Conservation (phyloP, 2,113 vertebrate genomes). For the Gadus chalcogrammus region DNA sequence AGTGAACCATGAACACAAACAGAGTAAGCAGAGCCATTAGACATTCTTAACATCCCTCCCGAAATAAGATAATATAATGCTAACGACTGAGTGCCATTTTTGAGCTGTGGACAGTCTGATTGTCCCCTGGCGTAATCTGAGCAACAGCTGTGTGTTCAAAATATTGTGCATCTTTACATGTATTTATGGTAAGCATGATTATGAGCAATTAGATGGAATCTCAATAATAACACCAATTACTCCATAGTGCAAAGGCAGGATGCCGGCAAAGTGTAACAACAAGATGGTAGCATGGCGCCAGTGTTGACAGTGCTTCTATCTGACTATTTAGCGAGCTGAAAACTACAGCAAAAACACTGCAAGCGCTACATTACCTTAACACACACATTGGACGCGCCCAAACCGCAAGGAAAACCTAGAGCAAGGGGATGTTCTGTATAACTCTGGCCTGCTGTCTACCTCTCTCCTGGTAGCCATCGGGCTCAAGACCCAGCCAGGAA, state of each 20-base stretch:
- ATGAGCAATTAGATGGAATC: constrained; percentile 39
- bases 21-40: neutral
- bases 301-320: too few relatives aligned
- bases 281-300: neutral
- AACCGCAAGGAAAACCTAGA: too few relatives aligned
- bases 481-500: neutral
- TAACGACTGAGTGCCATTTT: neutral
- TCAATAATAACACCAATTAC: constrained; percentile 20
- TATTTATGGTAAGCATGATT: constrained; percentile 36
- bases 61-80: neutral
- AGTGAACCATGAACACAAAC: neutral
- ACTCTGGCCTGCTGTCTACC: too few relatives aligned
- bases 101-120: neutral
- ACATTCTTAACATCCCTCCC: neutral
- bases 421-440: too few relatives aligned
- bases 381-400: too few relatives aligned
- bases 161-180: constrained; percentile 40
- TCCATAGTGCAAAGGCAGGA: neutral
- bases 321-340: too few relatives aligned
- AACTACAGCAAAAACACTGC: too few relatives aligned
- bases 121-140: constrained; percentile 1
- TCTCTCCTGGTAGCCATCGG: too few relatives aligned
- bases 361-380: too few relatives aligned
- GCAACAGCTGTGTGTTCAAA: constrained; percentile 34
- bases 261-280: neutral